These are phyloP conservation scores for Oreochromis tanganicae DNA, from an alignment of 2,113 vertebrate species.

Conservation along the genomic window DNA sequence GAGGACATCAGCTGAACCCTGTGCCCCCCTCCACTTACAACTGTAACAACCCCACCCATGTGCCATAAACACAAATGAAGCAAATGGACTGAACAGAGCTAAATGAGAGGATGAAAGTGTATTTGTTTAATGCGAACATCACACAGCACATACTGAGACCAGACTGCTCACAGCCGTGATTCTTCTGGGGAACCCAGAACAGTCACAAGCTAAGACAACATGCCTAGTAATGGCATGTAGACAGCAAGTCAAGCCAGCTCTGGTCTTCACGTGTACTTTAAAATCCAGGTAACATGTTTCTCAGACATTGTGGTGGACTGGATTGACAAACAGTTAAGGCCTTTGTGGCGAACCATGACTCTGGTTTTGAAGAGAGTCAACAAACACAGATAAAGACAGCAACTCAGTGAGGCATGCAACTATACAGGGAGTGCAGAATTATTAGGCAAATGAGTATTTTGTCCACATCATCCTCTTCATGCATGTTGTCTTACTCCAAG, in stretches of 20 bases:
- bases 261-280: neutral
- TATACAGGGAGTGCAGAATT: too few relatives aligned
- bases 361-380: neutral
- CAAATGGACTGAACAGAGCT: neutral
- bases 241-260: neutral
- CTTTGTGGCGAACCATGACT: neutral
- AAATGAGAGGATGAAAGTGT: neutral
- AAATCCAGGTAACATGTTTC: neutral
- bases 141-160: neutral
- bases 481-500: too few relatives aligned
- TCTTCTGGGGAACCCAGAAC: neutral
- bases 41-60: neutral
- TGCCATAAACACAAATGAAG: neutral
- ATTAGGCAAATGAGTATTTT: too few relatives aligned
- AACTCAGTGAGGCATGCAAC: neutral
- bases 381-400: neutral
- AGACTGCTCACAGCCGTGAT: neutral
- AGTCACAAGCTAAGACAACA: neutral
- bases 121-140: neutral
- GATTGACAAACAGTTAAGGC: neutral
- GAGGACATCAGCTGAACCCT: slow-evolving; percentile 37
- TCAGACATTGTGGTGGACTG: neutral
- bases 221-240: neutral
- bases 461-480: too few relatives aligned
- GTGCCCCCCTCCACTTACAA: neutral